phyloP scores from a whole-genome alignment of 2,888 invertebrate genomes.

The Ernsta delagoae region DNA sequence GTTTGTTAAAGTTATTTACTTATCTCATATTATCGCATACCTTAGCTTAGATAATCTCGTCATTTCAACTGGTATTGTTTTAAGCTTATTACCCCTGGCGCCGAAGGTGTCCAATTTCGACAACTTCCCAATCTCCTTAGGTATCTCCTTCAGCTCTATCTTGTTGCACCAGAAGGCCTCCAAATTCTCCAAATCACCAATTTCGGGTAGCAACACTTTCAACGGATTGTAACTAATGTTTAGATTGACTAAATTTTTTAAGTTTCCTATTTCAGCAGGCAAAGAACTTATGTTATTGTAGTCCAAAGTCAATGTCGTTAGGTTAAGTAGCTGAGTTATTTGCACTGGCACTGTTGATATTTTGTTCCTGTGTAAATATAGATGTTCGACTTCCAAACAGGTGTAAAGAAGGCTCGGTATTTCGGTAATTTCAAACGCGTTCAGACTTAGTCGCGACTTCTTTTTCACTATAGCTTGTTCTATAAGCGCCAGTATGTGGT shows the following conservation, averaged over 20 bases:
- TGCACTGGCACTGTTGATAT: constrained; percentile 77
- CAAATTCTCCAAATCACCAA: constrained; percentile 84
- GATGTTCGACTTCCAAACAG: constrained; percentile 84
- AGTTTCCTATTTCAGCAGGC: constrained; percentile 84
- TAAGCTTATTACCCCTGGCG: constrained; percentile 86
- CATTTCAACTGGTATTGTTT: constrained; percentile 83
- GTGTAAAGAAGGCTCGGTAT: constrained; percentile 84
- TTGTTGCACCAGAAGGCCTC: constrained; percentile 89
- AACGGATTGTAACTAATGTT: constrained; percentile 89
- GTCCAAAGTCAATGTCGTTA: constrained; percentile 87
- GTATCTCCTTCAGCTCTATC: constrained; percentile 82
- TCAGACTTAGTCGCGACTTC: constrained; percentile 85
- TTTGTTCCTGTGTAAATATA: constrained; percentile 87
- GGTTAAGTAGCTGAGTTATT: constrained; percentile 80
- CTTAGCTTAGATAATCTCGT: constrained; percentile 83
- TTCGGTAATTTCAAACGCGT: constrained; percentile 86
- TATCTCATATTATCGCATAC: constrained; percentile 56
- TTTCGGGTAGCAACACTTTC: constrained; percentile 82
- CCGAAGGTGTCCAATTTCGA: constrained; percentile 87
- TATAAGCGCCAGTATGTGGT: constrained; percentile 87
- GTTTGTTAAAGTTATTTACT: no score
- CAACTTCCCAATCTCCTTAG: constrained; percentile 86
- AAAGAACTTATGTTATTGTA: constrained; percentile 86
- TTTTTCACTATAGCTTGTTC: constrained; percentile 86
- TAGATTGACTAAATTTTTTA: constrained; percentile 85